Evolutionary conservation across 2,888 invertebrate species (phyloP).

Genomic region (Erebia aethiops): DNA sequence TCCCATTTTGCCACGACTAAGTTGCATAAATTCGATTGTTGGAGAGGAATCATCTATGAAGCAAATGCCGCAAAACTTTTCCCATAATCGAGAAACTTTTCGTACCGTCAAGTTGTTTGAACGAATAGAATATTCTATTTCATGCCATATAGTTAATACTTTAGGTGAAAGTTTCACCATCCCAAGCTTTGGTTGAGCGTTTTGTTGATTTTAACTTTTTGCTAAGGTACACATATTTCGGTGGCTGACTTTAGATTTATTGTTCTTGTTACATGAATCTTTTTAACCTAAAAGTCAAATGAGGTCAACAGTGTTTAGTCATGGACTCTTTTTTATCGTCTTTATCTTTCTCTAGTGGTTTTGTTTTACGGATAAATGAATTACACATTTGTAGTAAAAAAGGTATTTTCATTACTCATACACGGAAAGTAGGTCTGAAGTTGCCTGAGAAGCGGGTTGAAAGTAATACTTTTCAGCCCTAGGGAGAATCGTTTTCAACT

Average conservation of each 20-base stretch:
- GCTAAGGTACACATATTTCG: neutral
- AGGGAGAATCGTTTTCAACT: no score
- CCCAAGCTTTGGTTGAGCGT: conserved; percentile 5
- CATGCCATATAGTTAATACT: conserved; percentile 11
- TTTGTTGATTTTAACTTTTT: conserved; percentile 9
- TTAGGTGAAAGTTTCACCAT: conserved; percentile 21
- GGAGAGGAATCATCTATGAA: conserved; percentile 26
- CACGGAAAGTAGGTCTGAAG: no score
- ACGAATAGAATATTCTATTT: conserved; percentile 30
- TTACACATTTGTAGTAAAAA: no score
- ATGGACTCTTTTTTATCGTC: neutral
- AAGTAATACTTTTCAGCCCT: no score
- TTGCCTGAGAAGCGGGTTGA: no score
- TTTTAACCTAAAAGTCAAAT: neutral
- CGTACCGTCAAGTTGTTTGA: conserved; percentile 17
- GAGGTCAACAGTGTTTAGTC: neutral
- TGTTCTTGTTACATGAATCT: neutral
- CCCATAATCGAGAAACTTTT: conserved; percentile 28
- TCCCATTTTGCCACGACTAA: conserved; percentile 13
- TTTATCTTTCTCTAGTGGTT: neutral
- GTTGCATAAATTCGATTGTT: conserved; percentile 25
- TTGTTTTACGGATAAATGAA: no score
- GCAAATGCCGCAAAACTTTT: conserved; percentile 28
- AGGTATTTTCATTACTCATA: no score
- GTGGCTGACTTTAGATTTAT: conserved; percentile 7